These are phyloP conservation scores for Polyploca ridens DNA, from an alignment of 2,888 invertebrate genomes.

Conservation along the genomic window DNA sequence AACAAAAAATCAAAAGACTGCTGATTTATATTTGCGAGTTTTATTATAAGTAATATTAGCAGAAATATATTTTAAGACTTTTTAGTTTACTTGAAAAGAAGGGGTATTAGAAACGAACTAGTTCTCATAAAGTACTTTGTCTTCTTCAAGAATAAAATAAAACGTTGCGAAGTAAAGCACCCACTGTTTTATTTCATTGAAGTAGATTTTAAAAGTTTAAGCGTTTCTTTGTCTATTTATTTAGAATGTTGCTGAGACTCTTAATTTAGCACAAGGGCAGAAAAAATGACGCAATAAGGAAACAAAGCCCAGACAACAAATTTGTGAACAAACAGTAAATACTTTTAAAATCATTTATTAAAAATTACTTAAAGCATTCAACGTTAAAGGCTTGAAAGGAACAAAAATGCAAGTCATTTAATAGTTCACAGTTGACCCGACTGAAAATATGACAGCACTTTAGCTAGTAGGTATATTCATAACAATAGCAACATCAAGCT, in stretches of 20 bases:
- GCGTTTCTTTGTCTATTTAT: not conserved
- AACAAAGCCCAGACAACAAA: not conserved
- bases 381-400: not conserved
- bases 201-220: not conserved
- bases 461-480: too few relatives aligned
- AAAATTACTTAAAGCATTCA: not conserved
- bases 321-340: not conserved
- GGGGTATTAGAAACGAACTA: not conserved
- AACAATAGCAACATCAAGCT: not conserved
- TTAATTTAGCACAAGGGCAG: not conserved
- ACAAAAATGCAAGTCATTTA: not conserved
- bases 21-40: too few relatives aligned
- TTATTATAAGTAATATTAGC: too few relatives aligned
- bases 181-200: not conserved
- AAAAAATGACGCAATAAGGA: not conserved
- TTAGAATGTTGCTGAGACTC: not conserved
- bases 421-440: not conserved
- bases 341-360: not conserved
- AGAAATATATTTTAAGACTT: too few relatives aligned
- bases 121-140: not conserved
- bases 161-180: not conserved
- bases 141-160: not conserved
- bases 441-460: too few relatives aligned
- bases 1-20: too few relatives aligned
- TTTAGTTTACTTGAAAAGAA: not conserved